phyloP scores from a whole-genome alignment of 2,888 invertebrate species.

The Tachina lurida region DNA sequence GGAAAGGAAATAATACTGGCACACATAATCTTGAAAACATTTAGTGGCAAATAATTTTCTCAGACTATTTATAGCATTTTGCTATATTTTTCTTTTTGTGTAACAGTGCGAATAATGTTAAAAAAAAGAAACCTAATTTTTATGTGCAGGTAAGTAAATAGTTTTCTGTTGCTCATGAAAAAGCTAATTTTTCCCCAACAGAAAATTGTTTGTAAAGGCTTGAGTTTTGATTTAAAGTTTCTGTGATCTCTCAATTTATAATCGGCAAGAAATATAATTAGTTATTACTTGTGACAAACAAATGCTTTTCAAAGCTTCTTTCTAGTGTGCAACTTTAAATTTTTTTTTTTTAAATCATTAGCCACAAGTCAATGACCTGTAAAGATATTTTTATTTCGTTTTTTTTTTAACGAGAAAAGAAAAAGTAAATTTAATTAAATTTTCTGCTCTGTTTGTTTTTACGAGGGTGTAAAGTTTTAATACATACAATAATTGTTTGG shows the following conservation, averaged over 20 bases:
- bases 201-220: too few relatives aligned
- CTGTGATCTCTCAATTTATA: too few relatives aligned
- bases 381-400: not conserved
- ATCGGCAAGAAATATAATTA: too few relatives aligned
- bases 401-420: not conserved
- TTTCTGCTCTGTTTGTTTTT: slow-evolving; percentile 28
- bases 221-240: too few relatives aligned
- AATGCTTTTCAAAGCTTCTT: too few relatives aligned
- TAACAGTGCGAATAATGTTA: not conserved
- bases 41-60: not conserved
- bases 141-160: too few relatives aligned
- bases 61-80: slow-evolving; percentile 33
- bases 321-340: not conserved
- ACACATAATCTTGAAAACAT: not conserved
- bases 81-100: not conserved
- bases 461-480: not conserved
- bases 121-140: not conserved
- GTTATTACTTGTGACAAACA: too few relatives aligned
- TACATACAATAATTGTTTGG: not conserved
- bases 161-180: too few relatives aligned
- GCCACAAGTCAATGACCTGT: slow-evolving; percentile 38
- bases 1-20: slow-evolving; percentile 1
- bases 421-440: slow-evolving; percentile 40
- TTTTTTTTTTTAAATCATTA: too few relatives aligned
- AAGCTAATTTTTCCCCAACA: too few relatives aligned